Evolutionary conservation across 1,140 invertebrate species (phyloP), one percentile per base, ranked within the genome.

Genomic region (Drosophila lini): DNA sequence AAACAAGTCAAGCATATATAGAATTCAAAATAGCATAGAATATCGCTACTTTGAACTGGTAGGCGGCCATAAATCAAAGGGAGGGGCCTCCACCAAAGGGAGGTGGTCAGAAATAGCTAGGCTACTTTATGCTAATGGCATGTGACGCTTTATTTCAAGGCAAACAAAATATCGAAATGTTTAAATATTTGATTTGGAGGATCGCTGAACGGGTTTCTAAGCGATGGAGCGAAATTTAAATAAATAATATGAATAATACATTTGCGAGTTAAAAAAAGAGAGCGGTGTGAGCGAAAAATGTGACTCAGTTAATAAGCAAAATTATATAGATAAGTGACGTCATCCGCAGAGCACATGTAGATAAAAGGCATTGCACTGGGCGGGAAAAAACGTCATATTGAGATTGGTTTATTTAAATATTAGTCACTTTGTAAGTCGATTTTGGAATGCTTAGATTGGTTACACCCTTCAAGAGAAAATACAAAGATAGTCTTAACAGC

Each of bases 41-140:
- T 15, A 19, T 32, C 3, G 28, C n/a, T 40, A 41, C 81, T 68
- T 81, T 81, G 62, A 78, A 74, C 55, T 62, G 55, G 15, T 70
- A 38, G 34, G 45, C 9, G 61, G n/a, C 31, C 76, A 86, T 85
- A 68, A 79, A 74, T 48, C 58, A 59, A 2, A 25, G 40, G 48
- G 13, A 44, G 50, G 16, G 47, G 58, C 31, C n/a, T 31, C 25
- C 31, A n/a, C 9, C 10, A 6, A 38, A 38, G 50, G 44, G 19
- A 40, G 42, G 36, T 59, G 59, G 40, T 63, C 58, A 25, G 47
- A 86, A 86, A 86, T 86, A 86, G 84, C 68, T 40, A 44, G 48
- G 77, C 63, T 83, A 77, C 71, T 88, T 89, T 89, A 88, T 88
- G 83, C 80, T 86, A 88, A 86, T 86, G 83, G 80, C 77, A 83